These are phyloP conservation scores for Calliscelio sp. DNA, from an alignment of 2,888 invertebrate species.

Conservation along the genomic window DNA sequence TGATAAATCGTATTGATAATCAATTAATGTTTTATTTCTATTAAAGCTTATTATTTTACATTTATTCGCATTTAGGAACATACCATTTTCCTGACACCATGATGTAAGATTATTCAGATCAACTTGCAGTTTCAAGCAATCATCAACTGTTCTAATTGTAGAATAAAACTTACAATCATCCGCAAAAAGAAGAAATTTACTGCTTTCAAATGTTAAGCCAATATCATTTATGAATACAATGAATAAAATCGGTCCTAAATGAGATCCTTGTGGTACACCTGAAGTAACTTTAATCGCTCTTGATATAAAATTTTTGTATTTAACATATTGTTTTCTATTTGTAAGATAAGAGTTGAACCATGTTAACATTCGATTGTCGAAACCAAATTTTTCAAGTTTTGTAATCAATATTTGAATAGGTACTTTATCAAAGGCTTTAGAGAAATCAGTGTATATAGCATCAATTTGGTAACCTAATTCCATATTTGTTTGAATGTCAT, in stretches of 20 bases:
- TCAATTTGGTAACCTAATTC: conserved; percentile 5
- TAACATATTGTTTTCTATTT: conserved; percentile 11
- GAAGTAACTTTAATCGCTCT: background rate
- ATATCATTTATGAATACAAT: conserved; percentile 31
- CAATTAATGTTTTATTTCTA: background rate
- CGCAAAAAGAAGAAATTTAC: conserved; percentile 2
- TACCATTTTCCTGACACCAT: conserved; percentile 14
- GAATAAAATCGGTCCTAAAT: conserved; percentile 10
- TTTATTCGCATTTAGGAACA: conserved; percentile 13
- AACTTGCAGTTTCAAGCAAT: too few species aligned
- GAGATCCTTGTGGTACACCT: conserved; percentile 17
- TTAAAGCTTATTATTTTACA: conserved; percentile 8
- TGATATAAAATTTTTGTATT: conserved; percentile 18
- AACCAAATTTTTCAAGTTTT: background rate
- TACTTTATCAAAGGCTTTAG: conserved; percentile 8
- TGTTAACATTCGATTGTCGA: background rate
- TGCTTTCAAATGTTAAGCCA: background rate
- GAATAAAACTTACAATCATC: conserved; percentile 31
- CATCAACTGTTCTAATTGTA: too few species aligned
- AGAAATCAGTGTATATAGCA: conserved; percentile 3
- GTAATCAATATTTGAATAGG: background rate
- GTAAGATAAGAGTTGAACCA: background rate
- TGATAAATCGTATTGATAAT: too few species aligned
- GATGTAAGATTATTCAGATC: background rate
- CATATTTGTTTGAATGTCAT: too few species aligned